Evolutionary conservation across 1,140 invertebrate genomes (phyloP).

Genomic region (Palaemon carinicauda): DNA sequence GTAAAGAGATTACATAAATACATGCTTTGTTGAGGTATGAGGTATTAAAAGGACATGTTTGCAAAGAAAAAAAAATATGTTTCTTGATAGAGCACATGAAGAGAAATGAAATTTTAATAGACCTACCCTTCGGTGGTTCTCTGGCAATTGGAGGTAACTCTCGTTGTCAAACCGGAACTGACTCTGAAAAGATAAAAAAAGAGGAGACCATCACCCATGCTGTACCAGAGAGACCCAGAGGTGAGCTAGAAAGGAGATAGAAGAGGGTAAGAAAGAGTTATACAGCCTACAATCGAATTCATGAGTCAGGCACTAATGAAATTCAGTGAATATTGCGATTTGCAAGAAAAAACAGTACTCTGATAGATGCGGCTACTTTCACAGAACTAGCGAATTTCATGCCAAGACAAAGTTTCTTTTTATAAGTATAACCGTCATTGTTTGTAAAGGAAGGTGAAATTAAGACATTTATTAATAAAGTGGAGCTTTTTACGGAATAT

Average conservation of each 20-base stretch:
- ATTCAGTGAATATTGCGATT: no score
- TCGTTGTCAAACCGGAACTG: constrained; percentile 99
- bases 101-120: background rate
- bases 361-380: background rate
- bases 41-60: background rate
- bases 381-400: no score
- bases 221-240: background rate
- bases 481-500: no score
- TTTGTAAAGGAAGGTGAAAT: no score
- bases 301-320: no score
- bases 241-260: background rate
- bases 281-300: no score
- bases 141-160: constrained; percentile 92
- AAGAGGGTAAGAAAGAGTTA: background rate
- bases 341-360: background rate
- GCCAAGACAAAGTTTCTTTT: no score
- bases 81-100: background rate
- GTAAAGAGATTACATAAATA: background rate
- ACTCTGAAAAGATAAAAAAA: constrained; percentile 74
- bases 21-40: background rate
- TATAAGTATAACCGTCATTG: no score
- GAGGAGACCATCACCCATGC: constrained; percentile 51
- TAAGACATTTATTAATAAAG: no score
- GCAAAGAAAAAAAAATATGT: background rate
- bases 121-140: constrained; percentile 94